Percentiles rank a stretch among this genome's conserved stretches.
phyloP scores from a whole-genome alignment of 2,113 vertebrate species.

The Cochlearius cochlearius region DNA sequence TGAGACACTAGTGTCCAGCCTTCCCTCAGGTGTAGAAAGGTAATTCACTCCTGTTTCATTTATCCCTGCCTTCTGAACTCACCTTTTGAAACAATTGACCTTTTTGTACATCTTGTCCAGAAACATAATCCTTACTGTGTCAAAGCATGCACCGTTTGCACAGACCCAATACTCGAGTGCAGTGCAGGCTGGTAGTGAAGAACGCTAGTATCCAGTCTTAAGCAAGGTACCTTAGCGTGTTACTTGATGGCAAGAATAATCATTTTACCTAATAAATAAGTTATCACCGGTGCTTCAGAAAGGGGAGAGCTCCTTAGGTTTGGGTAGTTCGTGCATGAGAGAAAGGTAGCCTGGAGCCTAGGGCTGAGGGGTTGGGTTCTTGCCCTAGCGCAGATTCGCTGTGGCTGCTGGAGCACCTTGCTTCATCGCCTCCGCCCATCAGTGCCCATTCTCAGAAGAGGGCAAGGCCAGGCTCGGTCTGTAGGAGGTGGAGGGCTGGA shows the following conservation, averaged over 20 bases:
- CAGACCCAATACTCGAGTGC: accelerated
- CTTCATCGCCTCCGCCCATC: not conserved
- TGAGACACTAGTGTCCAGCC: not conserved
- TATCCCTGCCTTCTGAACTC: not conserved
- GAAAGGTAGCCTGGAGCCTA: accelerated
- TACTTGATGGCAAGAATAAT: not conserved
- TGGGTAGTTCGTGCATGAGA: not conserved
- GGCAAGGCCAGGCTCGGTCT: accelerated
- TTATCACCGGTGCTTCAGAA: not conserved
- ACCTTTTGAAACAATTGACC: not conserved
- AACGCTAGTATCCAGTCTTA: accelerated
- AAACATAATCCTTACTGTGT: not conserved
- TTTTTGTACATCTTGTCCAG: not conserved
- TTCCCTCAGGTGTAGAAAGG: not conserved
- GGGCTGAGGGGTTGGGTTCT: not conserved
- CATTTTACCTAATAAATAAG: not conserved
- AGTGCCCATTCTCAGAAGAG: not conserved
- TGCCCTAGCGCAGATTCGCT: not conserved
- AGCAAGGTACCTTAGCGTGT: not conserved
- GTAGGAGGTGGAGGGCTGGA: not conserved
- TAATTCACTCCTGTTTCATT: not conserved
- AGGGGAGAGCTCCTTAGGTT: accelerated
- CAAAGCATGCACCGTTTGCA: not conserved
- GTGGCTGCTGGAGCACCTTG: too few species aligned
- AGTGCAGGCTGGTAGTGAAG: not conserved